These are phyloP conservation scores for Peromyscus aztecus DNA, from an alignment of 2,797 vertebrate genomes.

Conservation along the genomic window DNA sequence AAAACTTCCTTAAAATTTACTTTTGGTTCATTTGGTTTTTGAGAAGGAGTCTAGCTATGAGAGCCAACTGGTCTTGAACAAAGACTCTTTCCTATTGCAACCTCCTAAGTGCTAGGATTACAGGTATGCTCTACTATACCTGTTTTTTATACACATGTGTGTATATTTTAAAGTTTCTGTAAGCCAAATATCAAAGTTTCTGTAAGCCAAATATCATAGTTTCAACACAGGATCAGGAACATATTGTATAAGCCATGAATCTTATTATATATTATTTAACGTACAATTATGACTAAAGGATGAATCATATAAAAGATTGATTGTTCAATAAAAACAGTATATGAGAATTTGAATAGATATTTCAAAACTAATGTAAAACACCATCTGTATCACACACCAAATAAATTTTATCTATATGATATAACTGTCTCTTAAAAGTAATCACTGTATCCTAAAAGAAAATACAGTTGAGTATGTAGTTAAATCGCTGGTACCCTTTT, in stretches of 20 bases:
- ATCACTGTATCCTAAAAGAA: constrained; percentile 22
- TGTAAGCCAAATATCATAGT: not conserved
- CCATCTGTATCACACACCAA: not conserved
- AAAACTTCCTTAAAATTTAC: not conserved
- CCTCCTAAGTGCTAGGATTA: not conserved
- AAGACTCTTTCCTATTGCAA: not conserved
- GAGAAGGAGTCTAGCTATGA: not conserved
- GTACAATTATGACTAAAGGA: constrained; percentile 35
- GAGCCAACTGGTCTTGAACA: not conserved
- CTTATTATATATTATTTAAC: constrained; percentile 9
- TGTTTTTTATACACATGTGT: not conserved
- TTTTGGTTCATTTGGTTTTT: not conserved
- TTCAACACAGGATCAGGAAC: constrained; percentile 7
- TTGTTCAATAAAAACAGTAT: constrained; percentile 52
- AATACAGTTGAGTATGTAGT: not conserved
- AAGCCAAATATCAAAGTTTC: constrained; percentile 10
- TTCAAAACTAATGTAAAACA: constrained; percentile 41
- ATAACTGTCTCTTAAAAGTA: constrained; percentile 25
- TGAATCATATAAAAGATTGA: not conserved
- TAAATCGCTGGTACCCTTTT: constrained; percentile 23
- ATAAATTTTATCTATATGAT: constrained; percentile 45
- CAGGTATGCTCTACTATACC: not conserved
- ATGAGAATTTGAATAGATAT: constrained; percentile 45
- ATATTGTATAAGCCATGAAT: not conserved
- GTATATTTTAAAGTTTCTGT: not conserved